Base-by-base conservation (phyloP, 2,888 invertebrate genomes). In the Trichopria drosophilae region DNA sequence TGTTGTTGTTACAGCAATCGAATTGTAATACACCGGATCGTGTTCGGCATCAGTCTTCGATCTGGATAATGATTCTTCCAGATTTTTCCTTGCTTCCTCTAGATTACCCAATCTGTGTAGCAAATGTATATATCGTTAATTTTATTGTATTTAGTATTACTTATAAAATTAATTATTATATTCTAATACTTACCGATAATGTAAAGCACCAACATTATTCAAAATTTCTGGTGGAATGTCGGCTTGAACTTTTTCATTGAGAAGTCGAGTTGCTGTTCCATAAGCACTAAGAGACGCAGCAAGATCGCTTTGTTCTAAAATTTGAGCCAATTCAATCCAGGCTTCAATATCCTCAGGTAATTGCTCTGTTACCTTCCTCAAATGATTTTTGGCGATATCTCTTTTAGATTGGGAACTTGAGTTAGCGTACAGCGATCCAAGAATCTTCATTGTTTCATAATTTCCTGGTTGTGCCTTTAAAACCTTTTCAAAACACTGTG, bases 381-480 rank as follows among this genome's bases (percentile, higher is more conserved):
- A 79, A 76, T 95, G 93, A 64, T 90, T 90, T 72, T 93, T 89
- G 0, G 97, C 97, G 57, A 93, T 91, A 64, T 96, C 94, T 6
- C 95, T 81, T 74, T 93, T 93, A 0, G 92, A 87, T 71, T 93
- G 93, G 3, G 91, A 93, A 12, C 84, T 80, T 0, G 93, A 93
- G 68, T 86, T 89, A 0, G 98, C 96, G 73, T 99, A 99, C 0
- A 99, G 79, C 0, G 97, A 96, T 2, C 98, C 99, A 7, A 99
- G 82, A 63, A 99, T 98, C 79, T 99, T 99, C 94, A 99, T 96
- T 0, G 99, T 97, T 76, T 99, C 99, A 69, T 97, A 97, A 79
- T 99, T 99, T 24, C 93, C 94, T 0, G 98, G 96, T 73, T 96
- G 93, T 0, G 87, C 91, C 80, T 98, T 98, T 4, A 99, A 78